Conservation (phyloP, 2,888 invertebrate species). For the Aphodius sticticus region DNA sequence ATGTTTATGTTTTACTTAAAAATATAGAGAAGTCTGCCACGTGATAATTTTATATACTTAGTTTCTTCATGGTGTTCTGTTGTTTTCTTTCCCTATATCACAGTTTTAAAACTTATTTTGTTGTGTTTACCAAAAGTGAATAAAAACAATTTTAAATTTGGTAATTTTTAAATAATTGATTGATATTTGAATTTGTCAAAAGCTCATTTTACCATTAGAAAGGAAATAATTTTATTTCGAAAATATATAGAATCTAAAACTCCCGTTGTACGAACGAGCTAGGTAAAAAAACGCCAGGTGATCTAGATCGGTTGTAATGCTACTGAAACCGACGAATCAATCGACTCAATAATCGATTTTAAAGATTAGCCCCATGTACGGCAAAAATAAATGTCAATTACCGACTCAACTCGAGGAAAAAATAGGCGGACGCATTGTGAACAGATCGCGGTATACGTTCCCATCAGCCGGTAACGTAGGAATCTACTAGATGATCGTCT, state of each 20-base stretch:
- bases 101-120: no score
- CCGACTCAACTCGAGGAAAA: constrained; percentile 15
- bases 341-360: constrained; percentile 29
- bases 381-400: constrained; percentile 32
- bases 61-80: no score
- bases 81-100: no score
- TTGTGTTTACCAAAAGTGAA: no score
- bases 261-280: background rate
- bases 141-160: no score
- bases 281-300: background rate
- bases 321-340: constrained; percentile 20
- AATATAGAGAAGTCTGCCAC: no score
- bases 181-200: no score
- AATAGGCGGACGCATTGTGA: constrained; percentile 17
- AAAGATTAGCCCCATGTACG: constrained; percentile 29
- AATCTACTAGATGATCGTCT: constrained; percentile 16
- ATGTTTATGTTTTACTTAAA: no score
- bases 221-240: background rate
- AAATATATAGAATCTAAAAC: background rate
- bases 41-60: no score
- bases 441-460: constrained; percentile 9
- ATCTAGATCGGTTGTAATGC: constrained; percentile 4
- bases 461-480: constrained; percentile 10
- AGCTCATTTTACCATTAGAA: no score
- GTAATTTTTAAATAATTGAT: no score